These are phyloP conservation scores for Trichopria drosophilae DNA, from an alignment of 2,888 invertebrate genomes.

Conservation along the genomic window DNA sequence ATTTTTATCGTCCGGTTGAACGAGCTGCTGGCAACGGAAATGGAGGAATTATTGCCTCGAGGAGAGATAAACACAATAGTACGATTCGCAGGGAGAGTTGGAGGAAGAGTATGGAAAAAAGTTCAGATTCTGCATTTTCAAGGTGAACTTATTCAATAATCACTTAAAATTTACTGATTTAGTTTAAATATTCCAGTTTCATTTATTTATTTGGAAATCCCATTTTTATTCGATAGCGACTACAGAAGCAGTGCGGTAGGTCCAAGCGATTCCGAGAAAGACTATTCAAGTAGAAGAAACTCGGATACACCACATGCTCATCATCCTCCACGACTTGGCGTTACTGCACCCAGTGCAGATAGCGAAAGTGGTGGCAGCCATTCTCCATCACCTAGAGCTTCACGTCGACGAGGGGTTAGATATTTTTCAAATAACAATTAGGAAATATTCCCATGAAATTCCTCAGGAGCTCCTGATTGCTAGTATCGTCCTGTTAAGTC, in stretches of 20 bases:
- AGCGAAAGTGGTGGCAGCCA: constrained; percentile 88
- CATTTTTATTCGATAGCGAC: constrained; percentile 70
- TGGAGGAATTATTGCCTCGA: constrained; percentile 49
- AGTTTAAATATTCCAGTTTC: too few relatives aligned
- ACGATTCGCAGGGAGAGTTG: constrained; percentile 82
- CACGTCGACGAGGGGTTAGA: constrained; percentile 73
- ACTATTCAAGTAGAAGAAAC: constrained; percentile 75
- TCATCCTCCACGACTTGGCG: constrained; percentile 64
- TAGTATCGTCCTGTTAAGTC: too few relatives aligned
- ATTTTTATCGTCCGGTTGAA: constrained; percentile 94
- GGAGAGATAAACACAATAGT: constrained; percentile 61
- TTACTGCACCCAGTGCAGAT: constrained; percentile 71
- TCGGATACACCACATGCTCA: constrained; percentile 62
- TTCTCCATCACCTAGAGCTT: constrained; percentile 82
- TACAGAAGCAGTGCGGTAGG: constrained; percentile 89
- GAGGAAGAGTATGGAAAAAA: constrained; percentile 89
- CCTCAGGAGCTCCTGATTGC: too few relatives aligned
- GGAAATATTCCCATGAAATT: too few relatives aligned
- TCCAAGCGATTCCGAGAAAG: constrained; percentile 87
- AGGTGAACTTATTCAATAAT: constrained; percentile 70
- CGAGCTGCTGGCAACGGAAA: constrained; percentile 61
- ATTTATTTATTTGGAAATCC: constrained; percentile 45
- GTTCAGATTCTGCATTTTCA: constrained; percentile 90
- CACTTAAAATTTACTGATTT: too few relatives aligned
- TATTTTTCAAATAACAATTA: too few relatives aligned